Percentiles rank a stretch among this genome's conserved stretches.
Evolutionary conservation across 35 echinoderm and acorn worm genomes (phyloP).

Genomic region (Acanthaster planci): DNA sequence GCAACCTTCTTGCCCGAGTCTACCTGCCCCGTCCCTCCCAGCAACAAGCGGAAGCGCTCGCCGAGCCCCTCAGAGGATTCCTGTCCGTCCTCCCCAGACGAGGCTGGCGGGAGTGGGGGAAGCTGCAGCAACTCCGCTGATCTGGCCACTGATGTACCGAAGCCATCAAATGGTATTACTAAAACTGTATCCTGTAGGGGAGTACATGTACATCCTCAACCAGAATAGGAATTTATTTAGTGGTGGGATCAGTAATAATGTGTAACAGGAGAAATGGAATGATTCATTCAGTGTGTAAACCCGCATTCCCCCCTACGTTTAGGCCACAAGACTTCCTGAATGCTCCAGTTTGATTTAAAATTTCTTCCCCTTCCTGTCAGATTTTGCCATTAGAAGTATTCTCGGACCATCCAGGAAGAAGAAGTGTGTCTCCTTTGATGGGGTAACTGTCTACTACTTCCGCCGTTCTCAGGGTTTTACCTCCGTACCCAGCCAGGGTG

Average conservation of each 20-base stretch:
- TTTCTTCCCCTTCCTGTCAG: constrained; percentile 16
- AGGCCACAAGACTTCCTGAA: not conserved
- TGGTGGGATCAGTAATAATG: not conserved
- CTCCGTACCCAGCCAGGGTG: constrained; percentile 95
- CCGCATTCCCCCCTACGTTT: not conserved
- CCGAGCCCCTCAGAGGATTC: not conserved
- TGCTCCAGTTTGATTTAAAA: not conserved
- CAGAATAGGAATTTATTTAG: too few relatives aligned
- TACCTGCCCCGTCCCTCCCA: not conserved
- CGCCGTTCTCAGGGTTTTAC: constrained; percentile 88
- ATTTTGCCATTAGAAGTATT: not conserved
- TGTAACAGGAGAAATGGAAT: not conserved
- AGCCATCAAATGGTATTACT: too few relatives aligned
- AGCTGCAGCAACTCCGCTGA: constrained; percentile 16
- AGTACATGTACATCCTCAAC: too few relatives aligned
- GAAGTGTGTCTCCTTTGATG: constrained; percentile 78
- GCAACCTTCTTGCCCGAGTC: not conserved
- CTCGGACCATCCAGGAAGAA: constrained; percentile 58
- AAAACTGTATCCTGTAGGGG: too few relatives aligned
- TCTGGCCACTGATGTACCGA: not conserved
- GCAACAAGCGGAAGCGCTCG: constrained; percentile 11
- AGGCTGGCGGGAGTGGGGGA: not conserved
- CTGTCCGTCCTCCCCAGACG: not conserved
- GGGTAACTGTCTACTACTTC: constrained; percentile 93
- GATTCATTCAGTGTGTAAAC: not conserved